A percentile compares a stretch with the other conserved stretches of the same genome.
Conservation (phyloP, 2,797 vertebrate species). For the Amblyraja radiata region DNA sequence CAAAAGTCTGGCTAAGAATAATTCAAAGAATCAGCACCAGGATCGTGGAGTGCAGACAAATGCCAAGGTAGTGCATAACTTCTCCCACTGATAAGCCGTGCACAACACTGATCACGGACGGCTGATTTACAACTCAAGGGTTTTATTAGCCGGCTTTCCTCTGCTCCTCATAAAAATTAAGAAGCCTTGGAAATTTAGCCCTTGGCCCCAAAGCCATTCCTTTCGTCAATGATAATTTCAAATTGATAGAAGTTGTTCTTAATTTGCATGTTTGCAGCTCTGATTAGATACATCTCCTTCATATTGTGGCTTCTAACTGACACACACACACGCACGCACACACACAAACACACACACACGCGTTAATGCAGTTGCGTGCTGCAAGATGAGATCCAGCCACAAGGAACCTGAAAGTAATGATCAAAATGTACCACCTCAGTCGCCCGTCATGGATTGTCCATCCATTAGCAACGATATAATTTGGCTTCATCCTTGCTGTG, state of each 20-base stretch:
- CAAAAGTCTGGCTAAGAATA: constrained; percentile 40
- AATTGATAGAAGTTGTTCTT: background rate
- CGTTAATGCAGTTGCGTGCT: background rate
- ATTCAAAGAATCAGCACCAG: constrained; percentile 36
- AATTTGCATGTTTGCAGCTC: background rate
- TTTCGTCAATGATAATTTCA: background rate
- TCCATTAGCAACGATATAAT: background rate
- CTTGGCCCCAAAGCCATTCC: background rate
- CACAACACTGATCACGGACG: constrained; percentile 40
- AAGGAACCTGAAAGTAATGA: background rate
- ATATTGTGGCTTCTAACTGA: background rate
- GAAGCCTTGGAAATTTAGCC: background rate
- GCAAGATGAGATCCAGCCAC: background rate
- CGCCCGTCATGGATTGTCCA: background rate
- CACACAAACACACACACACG: no score
- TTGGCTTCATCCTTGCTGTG: background rate
- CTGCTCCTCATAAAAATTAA: constrained; percentile 39
- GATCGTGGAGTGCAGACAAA: constrained; percentile 47
- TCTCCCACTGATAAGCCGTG: constrained; percentile 52
- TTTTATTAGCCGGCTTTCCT: constrained; percentile 38
- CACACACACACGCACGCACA: background rate
- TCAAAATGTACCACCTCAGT: background rate
- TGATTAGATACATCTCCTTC: background rate
- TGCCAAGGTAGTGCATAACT: constrained; percentile 55
- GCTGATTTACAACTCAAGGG: constrained; percentile 43